These are phyloP conservation scores for Plemyria rubiginata DNA, from an alignment of 2,888 invertebrate genomes.

Conservation along the genomic window DNA sequence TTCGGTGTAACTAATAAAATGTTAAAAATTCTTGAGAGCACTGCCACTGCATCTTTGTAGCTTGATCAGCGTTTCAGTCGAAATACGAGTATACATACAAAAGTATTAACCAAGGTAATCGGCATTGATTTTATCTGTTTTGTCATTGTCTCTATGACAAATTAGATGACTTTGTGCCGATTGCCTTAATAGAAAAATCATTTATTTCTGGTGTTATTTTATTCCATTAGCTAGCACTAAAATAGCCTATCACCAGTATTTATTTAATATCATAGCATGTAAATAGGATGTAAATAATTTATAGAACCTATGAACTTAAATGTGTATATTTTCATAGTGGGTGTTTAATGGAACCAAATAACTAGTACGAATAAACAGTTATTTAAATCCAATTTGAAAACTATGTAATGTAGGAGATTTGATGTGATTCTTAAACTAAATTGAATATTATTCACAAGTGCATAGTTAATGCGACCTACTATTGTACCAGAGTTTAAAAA, in stretches of 20 bases:
- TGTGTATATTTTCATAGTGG: conserved; percentile 83
- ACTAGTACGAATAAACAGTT: conserved; percentile 52
- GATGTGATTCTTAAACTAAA: conserved; percentile 47
- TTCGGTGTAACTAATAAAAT: too few species aligned
- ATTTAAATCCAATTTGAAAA: conserved; percentile 41
- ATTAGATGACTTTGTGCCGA: too few species aligned
- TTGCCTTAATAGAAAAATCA: too few species aligned
- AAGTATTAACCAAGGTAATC: too few species aligned
- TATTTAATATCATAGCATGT: conserved; percentile 57
- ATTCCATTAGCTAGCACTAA: not conserved
- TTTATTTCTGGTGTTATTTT: not conserved
- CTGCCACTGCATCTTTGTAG: too few species aligned
- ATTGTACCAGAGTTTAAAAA: conserved; percentile 12
- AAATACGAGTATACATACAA: too few species aligned
- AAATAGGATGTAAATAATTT: conserved; percentile 70
- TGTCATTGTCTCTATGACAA: too few species aligned
- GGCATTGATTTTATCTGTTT: not conserved
- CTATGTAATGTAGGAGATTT: conserved; percentile 31
- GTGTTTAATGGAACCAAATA: conserved; percentile 83
- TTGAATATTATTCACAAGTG: conserved; percentile 13
- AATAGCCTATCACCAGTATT: conserved; percentile 19
- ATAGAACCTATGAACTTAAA: conserved; percentile 58
- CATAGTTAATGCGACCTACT: conserved; percentile 14
- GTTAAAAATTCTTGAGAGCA: too few species aligned
- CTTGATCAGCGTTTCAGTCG: too few species aligned